phyloP scores from a whole-genome alignment of 2,113 vertebrate genomes.

The Amblyopsis rosae region DNA sequence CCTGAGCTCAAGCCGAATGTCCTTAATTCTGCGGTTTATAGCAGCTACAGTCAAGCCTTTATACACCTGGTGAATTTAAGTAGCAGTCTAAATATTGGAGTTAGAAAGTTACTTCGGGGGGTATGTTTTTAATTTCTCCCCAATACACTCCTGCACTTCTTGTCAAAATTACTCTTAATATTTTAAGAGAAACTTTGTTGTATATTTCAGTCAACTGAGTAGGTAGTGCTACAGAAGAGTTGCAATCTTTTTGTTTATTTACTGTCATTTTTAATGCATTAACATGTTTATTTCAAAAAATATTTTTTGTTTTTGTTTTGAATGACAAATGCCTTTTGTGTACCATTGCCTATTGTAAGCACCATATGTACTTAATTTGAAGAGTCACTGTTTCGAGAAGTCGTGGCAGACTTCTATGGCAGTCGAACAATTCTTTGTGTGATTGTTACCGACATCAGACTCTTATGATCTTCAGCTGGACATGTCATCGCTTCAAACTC shows the following conservation, averaged over 20 bases:
- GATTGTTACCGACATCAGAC: too few relatives aligned
- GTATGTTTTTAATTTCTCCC: background rate
- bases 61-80: constrained; percentile 32
- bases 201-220: background rate
- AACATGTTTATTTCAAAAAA: constrained; percentile 13
- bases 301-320: constrained; percentile 21
- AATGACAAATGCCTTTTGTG: constrained; percentile 54
- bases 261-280: constrained; percentile 17
- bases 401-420: background rate
- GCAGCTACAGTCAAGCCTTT: constrained; percentile 41
- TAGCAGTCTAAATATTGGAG: constrained; percentile 26
- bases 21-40: constrained; percentile 49
- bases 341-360: constrained; percentile 57
- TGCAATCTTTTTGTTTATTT: constrained; percentile 10
- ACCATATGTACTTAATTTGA: constrained; percentile 69
- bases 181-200: constrained; percentile 46
- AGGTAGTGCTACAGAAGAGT: background rate
- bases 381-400: constrained; percentile 43
- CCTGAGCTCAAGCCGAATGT: constrained; percentile 54
- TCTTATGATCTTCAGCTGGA: too few relatives aligned
- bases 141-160: constrained; percentile 36
- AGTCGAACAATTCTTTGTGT: constrained; percentile 42
- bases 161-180: constrained; percentile 31
- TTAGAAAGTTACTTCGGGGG: constrained; percentile 23
- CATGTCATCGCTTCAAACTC: too few relatives aligned